phyloP scores from a whole-genome alignment of 2,113 vertebrate species.

The Psettodes erumei region DNA sequence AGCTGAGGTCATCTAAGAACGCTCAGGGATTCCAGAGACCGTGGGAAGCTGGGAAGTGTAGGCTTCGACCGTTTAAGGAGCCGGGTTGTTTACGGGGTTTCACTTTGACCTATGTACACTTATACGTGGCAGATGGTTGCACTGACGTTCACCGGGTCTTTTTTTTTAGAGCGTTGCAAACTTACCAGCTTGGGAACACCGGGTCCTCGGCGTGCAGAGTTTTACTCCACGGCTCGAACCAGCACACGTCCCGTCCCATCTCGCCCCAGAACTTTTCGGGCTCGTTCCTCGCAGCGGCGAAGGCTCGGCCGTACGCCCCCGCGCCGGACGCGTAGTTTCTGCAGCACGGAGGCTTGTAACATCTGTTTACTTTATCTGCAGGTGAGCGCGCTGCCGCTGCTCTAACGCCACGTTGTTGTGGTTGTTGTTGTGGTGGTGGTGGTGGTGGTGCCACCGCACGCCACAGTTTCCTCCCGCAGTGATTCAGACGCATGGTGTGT shows the following conservation, averaged over 20 bases:
- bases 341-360: neutral
- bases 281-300: constrained; percentile 68
- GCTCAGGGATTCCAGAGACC: no score
- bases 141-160: no score
- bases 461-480: constrained; percentile 3
- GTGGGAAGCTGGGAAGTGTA: no score
- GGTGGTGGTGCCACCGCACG: neutral
- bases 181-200: constrained; percentile 84
- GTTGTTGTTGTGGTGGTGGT: neutral
- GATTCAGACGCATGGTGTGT: constrained; percentile 17
- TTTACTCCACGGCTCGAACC: constrained; percentile 82
- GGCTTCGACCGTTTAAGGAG: no score
- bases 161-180: no score
- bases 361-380: neutral
- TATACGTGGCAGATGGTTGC: neutral
- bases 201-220: constrained; percentile 79
- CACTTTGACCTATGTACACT: no score
- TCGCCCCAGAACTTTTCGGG: constrained; percentile 80
- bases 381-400: neutral
- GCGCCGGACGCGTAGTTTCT: constrained; percentile 18
- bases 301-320: constrained; percentile 66
- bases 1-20: no score
- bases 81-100: no score
- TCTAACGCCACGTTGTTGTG: constrained; percentile 1
- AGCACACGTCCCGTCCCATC: constrained; percentile 65